Evolutionary conservation across 30 jellyfish, hydroid and myxozoan genomes (phyloP), one percentile per base, ranked within the genome.

Genomic region (Nemopilema nomurai): DNA sequence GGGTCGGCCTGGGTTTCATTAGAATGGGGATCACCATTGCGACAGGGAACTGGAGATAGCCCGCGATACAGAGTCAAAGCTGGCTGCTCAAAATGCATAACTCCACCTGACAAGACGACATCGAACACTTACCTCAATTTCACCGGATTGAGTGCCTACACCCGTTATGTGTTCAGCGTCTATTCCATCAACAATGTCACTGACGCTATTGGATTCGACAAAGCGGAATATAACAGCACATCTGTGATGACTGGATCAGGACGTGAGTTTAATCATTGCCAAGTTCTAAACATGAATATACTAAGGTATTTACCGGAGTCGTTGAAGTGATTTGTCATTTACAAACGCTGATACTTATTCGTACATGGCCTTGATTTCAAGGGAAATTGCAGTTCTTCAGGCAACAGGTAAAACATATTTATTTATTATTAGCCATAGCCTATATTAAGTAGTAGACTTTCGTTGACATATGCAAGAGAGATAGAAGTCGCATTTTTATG

Each of bases 161-260:
- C 90, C n/a, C 26, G 21, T n/a, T 92, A 92, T 79, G 64, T 49
- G 16, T 28, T 92, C 21, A 62, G 77, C 0, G 71, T 92, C 16
- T 33, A 76, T 28, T 64, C 90, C 21, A 69, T 57, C 28, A 92
- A 92, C 62, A 83, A 87, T 29, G 95, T 87, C 74, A 92, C 98
- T 20, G 67, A 21, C 1, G 89, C 88, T 4, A 87, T 89, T 81
- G 97, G 90, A 6, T 41, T 41, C 57, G 57, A 41, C 57, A 41
- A 41, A 13, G 57, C 57, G 6, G 13, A 3, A 13, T 41, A 41
- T 13, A 41, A 41, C 57, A 41, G 57, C 57, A 41, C 57, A 21
- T 24, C 80, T 52, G 87, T 92, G 72, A 81, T 21, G 51, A 92
- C 98, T 0, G 25, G 19, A 1, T 73, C 87, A 74, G 98, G 98